phyloP scores from a whole-genome alignment of 2,888 invertebrate genomes.

The Tinea semifulvella region DNA sequence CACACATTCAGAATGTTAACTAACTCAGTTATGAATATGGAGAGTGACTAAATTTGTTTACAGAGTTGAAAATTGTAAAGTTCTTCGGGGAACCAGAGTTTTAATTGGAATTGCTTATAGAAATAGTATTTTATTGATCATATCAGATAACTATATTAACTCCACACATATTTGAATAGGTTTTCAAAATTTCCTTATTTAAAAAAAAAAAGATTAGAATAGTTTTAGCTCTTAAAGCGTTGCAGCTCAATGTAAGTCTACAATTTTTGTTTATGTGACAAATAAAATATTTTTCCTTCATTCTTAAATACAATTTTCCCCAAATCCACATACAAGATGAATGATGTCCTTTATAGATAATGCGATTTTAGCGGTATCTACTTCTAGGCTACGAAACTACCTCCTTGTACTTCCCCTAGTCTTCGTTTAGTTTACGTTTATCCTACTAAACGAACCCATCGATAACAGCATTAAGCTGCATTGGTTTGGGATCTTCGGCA shows the following conservation, averaged over 20 bases:
- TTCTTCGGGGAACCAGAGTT: conserved; percentile 3
- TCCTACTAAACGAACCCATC: too few species aligned
- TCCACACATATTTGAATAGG: not conserved
- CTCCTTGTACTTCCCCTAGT: too few species aligned
- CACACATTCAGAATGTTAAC: not conserved
- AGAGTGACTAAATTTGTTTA: conserved; percentile 8
- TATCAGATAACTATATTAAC: not conserved
- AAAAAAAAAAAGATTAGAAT: not conserved
- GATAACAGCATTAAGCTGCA: not conserved
- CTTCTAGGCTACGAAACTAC: too few species aligned
- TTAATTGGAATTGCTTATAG: not conserved
- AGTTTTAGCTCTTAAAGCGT: not conserved
- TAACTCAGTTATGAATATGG: conserved; percentile 9
- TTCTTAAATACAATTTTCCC: too few species aligned
- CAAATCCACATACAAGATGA: too few species aligned
- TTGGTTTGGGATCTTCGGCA: not conserved
- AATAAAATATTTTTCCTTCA: too few species aligned
- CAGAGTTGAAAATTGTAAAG: conserved; percentile 5
- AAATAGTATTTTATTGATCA: not conserved
- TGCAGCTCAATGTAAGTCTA: not conserved
- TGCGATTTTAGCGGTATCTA: too few species aligned
- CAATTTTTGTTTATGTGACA: too few species aligned
- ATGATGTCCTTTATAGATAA: too few species aligned
- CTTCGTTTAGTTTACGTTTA: too few species aligned
- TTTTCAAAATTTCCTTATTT: not conserved